Conservation (phyloP, 2,113 vertebrate genomes). For the Pongo abelii region DNA sequence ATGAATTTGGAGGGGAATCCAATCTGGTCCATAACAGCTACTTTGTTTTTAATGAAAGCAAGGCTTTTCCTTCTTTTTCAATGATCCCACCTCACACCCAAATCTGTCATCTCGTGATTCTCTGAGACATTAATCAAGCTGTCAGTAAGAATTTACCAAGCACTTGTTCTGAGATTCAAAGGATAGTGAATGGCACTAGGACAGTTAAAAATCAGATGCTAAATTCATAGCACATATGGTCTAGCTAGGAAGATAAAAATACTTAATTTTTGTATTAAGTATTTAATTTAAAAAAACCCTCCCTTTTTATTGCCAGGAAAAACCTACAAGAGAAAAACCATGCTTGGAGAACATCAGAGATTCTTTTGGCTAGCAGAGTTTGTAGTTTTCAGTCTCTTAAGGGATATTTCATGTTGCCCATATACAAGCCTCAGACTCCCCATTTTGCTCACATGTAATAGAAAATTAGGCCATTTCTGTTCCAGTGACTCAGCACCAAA, state of each 20-base stretch:
- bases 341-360: not conserved
- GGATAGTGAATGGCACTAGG: not conserved
- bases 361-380: conserved; percentile 8
- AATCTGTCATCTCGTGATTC: not conserved
- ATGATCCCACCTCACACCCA: not conserved
- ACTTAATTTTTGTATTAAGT: too few relatives aligned
- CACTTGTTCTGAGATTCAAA: not conserved
- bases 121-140: not conserved
- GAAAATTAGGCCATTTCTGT: conserved; percentile 35
- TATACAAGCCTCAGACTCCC: not conserved
- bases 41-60: not conserved
- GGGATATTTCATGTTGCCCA: not conserved
- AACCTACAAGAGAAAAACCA: not conserved
- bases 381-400: not conserved
- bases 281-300: not conserved
- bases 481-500: conserved; percentile 72
- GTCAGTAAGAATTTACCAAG: not conserved
- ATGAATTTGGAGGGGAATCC: not conserved
- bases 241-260: not conserved
- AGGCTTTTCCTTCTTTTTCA: not conserved
- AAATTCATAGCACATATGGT: not conserved
- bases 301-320: not conserved
- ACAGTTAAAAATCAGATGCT: not conserved
- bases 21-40: not conserved
- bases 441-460: conserved; percentile 10